These are phyloP conservation scores for Orcinus orca DNA, from an alignment of 2,113 vertebrate genomes.

Conservation along the genomic window DNA sequence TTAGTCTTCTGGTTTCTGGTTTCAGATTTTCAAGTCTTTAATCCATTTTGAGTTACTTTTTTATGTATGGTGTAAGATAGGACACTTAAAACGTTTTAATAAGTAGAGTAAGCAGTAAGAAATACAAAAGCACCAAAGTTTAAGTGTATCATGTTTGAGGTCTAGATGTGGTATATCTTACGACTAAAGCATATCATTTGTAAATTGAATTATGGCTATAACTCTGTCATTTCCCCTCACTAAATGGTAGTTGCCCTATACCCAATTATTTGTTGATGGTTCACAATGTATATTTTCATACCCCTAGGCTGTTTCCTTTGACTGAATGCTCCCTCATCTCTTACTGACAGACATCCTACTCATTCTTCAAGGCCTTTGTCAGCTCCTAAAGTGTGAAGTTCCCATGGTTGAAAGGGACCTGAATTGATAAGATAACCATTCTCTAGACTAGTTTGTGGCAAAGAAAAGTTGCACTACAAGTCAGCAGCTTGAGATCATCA, in stretches of 20 bases:
- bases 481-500: background rate
- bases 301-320: background rate
- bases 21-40: background rate
- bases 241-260: background rate
- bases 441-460: background rate
- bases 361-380: background rate
- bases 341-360: background rate
- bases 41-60: background rate
- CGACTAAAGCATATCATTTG: background rate
- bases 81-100: background rate
- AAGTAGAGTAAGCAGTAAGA: background rate
- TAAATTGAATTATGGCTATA: background rate
- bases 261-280: background rate
- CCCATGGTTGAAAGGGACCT: background rate
- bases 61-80: too few relatives aligned
- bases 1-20: background rate
- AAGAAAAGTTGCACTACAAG: background rate
- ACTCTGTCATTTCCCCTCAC: background rate
- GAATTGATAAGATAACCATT: background rate
- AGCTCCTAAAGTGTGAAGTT: background rate
- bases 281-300: background rate
- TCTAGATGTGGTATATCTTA: background rate
- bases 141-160: background rate
- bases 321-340: background rate
- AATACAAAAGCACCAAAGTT: background rate